Conservation (phyloP, 1,140 invertebrate species). For the Prorops nasuta region DNA sequence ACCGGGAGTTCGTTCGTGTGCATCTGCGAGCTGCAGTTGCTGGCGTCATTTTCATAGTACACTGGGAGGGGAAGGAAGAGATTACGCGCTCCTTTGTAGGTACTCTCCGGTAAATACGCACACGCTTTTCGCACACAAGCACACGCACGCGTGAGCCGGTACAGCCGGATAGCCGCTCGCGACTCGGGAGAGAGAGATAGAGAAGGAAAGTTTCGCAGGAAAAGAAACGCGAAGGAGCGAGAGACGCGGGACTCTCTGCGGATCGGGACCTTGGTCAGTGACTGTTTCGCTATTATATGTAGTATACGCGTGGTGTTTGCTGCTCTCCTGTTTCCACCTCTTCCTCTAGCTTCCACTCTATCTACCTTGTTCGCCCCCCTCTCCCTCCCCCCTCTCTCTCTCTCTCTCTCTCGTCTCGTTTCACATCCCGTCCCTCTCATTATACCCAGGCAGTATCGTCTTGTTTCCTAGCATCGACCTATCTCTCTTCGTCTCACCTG, state of each 20-base stretch:
- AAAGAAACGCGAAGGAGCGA: background rate
- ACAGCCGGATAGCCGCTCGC: too few relatives aligned
- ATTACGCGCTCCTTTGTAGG: too few relatives aligned
- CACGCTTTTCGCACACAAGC: conserved; percentile 3
- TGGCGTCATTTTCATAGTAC: background rate
- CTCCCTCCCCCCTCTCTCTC: background rate
- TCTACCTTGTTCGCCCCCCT: background rate
- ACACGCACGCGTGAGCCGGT: too few relatives aligned
- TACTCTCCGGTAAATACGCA: too few relatives aligned
- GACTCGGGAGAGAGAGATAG: background rate
- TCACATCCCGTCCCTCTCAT: background rate
- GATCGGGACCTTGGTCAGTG: conserved; percentile 41
- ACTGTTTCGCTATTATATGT: conserved; percentile 47
- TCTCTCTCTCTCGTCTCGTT: background rate
- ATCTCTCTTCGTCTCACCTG: conserved; percentile 16
- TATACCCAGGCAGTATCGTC: too few relatives aligned
- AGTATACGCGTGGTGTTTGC: conserved; percentile 36
- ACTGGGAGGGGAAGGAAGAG: background rate
- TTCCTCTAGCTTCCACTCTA: background rate
- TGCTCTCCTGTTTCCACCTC: conserved; percentile 18
- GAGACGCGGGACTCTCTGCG: conserved; percentile 7
- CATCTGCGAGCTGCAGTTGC: background rate
- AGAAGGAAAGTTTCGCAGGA: background rate
- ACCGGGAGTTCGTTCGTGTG: background rate
- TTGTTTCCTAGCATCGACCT: background rate